Evolutionary conservation across 2,797 vertebrate genomes (phyloP), one percentile per base, ranked within the genome.

Genomic region (Telmatherina bonti): DNA sequence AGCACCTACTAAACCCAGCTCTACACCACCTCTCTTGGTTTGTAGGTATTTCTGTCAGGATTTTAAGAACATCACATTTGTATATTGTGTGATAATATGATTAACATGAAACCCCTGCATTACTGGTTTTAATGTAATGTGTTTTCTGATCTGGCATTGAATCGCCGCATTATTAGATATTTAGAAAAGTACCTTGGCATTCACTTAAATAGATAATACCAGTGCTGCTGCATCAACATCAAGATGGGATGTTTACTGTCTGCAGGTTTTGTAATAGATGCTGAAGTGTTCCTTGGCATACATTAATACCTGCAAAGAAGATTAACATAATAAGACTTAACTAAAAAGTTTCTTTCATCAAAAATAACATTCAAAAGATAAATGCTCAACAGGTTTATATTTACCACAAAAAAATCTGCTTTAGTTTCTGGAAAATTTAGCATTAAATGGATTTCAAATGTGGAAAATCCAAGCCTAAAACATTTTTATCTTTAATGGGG

Each of bases 401-500:
- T 53, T 68, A 26, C 9, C 22, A 59, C 24, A 36, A 36, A 36
- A 5, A 35, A 57, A 47, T 52, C 41, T 38, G 36, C 27, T 31
- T 61, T 70, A 10, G 7, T 70, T 66, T 45, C 7, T 57, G 6
- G 31, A 67, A 67, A 66, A 59, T 57, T 36, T 47, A 30, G 33
- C 12, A 49, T 47, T 24, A 41, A 27, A 15, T 62, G 12, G 63
- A 76, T 68, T 35, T 71, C 29, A 58, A 51, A 35, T 58, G 15
- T 24, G 5, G 38, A 72, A 72, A 68, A 58, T n/a, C 18, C 30
- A 43, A 15, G 36, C 67, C 27, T 45, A 22, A 65, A 77, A 52
- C 35, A 67, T 60, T 58, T 79, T 78, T 57, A 35, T 83, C 79
- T 62, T 93, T 88, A 91, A 91, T 80, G 60, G 83, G 79, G 88